phyloP scores from a whole-genome alignment of 2,797 vertebrate genomes.

The Siniperca undulata region DNA sequence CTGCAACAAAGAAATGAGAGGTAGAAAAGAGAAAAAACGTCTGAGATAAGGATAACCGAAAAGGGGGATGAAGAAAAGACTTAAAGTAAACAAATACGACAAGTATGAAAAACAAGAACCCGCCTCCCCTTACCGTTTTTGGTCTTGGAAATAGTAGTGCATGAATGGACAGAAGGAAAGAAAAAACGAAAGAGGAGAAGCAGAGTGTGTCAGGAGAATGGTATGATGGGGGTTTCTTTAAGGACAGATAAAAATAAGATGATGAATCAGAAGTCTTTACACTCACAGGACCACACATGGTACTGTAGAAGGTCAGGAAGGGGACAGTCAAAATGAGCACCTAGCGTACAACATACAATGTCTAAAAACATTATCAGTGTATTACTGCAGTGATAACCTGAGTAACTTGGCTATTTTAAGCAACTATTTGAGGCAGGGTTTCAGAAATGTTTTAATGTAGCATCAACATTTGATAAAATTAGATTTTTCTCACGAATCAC shows the following conservation, averaged over 20 bases:
- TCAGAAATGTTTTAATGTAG: neutral
- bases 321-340: slow-evolving; percentile 3
- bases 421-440: neutral
- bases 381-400: neutral
- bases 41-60: neutral
- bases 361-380: neutral
- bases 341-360: rapidly evolving
- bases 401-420: neutral
- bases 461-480: neutral
- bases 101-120: slow-evolving; percentile 6
- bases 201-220: slow-evolving; percentile 42
- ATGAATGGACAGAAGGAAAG: neutral
- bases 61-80: neutral
- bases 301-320: slow-evolving; percentile 11
- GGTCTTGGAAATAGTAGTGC: neutral
- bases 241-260: slow-evolving; percentile 44
- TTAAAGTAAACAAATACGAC: neutral
- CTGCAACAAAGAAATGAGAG: neutral
- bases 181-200: neutral
- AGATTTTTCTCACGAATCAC: neutral
- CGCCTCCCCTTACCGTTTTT: neutral
- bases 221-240: slow-evolving; percentile 46
- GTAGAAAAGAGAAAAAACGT: rapidly evolving
- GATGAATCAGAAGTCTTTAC: slow-evolving; percentile 20
- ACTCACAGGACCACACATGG: slow-evolving; percentile 11